Percentiles rank a stretch among this genome's conserved stretches.
Conservation (phyloP, 2,888 invertebrate genomes). For the Orthosia gracilis region DNA sequence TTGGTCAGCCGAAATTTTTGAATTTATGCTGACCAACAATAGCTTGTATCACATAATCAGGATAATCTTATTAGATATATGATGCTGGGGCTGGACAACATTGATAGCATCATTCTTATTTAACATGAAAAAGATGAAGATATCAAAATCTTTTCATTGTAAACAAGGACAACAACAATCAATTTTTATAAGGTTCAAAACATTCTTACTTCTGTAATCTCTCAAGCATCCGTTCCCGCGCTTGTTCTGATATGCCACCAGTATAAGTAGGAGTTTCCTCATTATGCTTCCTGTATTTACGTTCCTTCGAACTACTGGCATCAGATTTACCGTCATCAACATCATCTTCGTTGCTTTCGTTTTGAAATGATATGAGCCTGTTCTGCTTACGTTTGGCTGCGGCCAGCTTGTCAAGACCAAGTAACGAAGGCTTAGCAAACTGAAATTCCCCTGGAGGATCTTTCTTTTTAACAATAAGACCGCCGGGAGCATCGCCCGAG, state of each 20-base stretch:
- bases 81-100: not conserved
- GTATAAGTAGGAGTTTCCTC: slow-evolving; percentile 98
- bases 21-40: not conserved
- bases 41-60: not conserved
- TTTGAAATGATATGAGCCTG: slow-evolving; percentile 93
- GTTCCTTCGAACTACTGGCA: slow-evolving; percentile 76
- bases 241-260: slow-evolving; percentile 96
- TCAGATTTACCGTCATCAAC: slow-evolving; percentile 72
- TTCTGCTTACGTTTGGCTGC: slow-evolving; percentile 94
- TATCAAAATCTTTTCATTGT: not conserved
- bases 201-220: slow-evolving; percentile 89
- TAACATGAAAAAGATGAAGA: too few species aligned
- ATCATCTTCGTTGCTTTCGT: slow-evolving; percentile 80
- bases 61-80: not conserved
- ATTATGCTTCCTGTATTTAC: slow-evolving; percentile 95
- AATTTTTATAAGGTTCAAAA: slow-evolving; percentile 2
- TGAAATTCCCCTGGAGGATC: slow-evolving; percentile 93
- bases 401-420: slow-evolving; percentile 96
- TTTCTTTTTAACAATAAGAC: slow-evolving; percentile 93
- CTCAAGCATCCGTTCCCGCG: slow-evolving; percentile 93
- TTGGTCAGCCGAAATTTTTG: too few species aligned
- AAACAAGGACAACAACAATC: not conserved
- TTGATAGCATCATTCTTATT: not conserved
- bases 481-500: slow-evolving; percentile 92
- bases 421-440: slow-evolving; percentile 94